Evolutionary conservation across 1,140 invertebrate genomes (phyloP).

Genomic region (Schlechtendalia chinensis): DNA sequence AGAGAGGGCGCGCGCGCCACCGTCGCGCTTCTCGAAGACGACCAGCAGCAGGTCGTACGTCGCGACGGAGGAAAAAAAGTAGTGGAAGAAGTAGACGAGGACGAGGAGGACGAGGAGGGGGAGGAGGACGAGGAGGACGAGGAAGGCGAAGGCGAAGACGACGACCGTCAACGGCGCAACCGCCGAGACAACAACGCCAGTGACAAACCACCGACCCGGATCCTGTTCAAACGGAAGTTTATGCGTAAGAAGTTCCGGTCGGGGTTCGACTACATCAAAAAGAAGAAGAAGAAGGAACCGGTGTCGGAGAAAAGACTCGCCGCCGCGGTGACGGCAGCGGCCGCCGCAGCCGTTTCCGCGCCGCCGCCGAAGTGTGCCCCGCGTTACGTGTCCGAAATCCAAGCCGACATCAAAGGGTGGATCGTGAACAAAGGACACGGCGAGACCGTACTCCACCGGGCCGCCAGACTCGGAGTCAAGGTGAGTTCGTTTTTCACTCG

Average conservation of each 20-base stretch:
- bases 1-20: background rate
- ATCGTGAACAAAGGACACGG: conserved; percentile 81
- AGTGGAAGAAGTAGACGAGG: background rate
- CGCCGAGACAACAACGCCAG: no score
- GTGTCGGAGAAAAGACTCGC: background rate
- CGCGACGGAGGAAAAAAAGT: no score
- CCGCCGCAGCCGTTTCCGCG: no score
- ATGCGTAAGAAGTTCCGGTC: conserved; percentile 65
- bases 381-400: conserved; percentile 18
- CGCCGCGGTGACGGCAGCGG: background rate
- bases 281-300: conserved; percentile 70
- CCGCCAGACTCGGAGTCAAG: conserved; percentile 81
- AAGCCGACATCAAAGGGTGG: conserved; percentile 36
- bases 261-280: conserved; percentile 84
- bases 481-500: conserved; percentile 60
- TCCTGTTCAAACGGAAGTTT: conserved; percentile 57
- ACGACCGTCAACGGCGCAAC: no score
- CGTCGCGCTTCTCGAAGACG: background rate
- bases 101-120: background rate
- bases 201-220: background rate
- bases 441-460: conserved; percentile 85
- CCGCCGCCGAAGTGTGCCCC: background rate
- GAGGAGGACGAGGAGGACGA: no score
- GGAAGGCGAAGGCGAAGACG: no score
- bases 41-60: no score